These are phyloP conservation scores for Karalla daura DNA, from an alignment of 2,797 vertebrate genomes.

Conservation along the genomic window DNA sequence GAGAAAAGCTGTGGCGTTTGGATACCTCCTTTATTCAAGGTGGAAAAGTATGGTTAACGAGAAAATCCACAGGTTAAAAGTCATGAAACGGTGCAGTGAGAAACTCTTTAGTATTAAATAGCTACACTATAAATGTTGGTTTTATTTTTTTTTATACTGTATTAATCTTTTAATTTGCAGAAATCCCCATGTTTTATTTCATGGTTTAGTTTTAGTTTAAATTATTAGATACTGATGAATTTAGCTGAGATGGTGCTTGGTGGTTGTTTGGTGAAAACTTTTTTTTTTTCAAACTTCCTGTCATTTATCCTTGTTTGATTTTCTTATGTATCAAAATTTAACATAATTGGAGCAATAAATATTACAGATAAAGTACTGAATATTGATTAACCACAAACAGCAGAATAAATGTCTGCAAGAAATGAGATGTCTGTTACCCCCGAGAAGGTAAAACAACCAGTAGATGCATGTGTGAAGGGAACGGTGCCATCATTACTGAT, in stretches of 20 bases:
- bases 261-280: slow-evolving; percentile 24
- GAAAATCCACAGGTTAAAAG: slow-evolving; percentile 3
- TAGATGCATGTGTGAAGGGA: slow-evolving; percentile 40
- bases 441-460: slow-evolving; percentile 15
- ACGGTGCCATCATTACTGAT: background rate
- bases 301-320: slow-evolving; percentile 41
- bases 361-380: slow-evolving; percentile 29
- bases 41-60: slow-evolving; percentile 2
- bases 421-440: slow-evolving; percentile 12
- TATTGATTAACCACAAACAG: slow-evolving; percentile 28
- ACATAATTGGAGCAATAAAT: slow-evolving; percentile 68
- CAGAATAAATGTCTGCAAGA: slow-evolving; percentile 20
- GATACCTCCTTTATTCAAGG: background rate
- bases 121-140: slow-evolving; percentile 8
- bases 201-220: slow-evolving; percentile 14
- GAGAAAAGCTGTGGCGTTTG: background rate
- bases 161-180: slow-evolving; percentile 17
- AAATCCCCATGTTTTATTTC: slow-evolving; percentile 4
- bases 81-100: background rate
- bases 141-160: slow-evolving; percentile 51
- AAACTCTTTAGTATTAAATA: slow-evolving; percentile 13
- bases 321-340: slow-evolving; percentile 22
- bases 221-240: slow-evolving; percentile 22
- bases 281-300: slow-evolving; percentile 21
- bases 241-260: slow-evolving; percentile 40